phyloP scores from a whole-genome alignment of 2,797 vertebrate species.

The Tadarida brasiliensis region DNA sequence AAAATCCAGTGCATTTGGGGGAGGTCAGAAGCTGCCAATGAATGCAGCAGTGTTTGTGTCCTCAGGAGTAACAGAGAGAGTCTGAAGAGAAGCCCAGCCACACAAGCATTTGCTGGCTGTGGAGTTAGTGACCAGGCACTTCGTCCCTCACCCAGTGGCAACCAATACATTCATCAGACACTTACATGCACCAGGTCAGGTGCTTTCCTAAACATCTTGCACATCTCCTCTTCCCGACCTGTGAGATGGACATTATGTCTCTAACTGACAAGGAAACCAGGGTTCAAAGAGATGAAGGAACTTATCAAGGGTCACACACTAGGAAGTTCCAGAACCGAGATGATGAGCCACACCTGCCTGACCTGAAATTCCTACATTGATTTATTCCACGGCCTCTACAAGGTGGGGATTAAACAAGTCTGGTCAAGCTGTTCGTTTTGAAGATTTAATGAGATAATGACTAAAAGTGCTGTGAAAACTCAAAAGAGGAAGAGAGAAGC shows the following conservation, averaged over 20 bases:
- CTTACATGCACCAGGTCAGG: fast-evolving
- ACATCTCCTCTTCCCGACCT: background rate
- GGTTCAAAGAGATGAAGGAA: background rate
- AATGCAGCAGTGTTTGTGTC: background rate
- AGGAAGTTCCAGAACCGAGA: background rate
- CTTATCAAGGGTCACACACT: background rate
- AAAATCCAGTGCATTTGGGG: background rate
- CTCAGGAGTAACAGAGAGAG: background rate
- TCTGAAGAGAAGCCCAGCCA: background rate
- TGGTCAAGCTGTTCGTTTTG: background rate
- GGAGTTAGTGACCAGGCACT: no score
- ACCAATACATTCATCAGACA: background rate
- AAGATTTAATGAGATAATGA: background rate
- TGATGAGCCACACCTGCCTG: background rate
- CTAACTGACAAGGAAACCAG: background rate
- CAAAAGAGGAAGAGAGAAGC: background rate
- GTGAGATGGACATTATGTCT: background rate
- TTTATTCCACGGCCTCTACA: background rate
- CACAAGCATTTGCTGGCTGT: background rate
- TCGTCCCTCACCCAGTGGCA: background rate
- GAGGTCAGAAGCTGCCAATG: background rate
- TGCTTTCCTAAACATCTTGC: background rate
- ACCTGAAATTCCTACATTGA: background rate
- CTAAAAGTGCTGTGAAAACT: background rate
- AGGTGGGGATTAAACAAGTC: background rate